Base-by-base conservation (phyloP, 2,797 vertebrate genomes). In the Alfaro cultratus region DNA sequence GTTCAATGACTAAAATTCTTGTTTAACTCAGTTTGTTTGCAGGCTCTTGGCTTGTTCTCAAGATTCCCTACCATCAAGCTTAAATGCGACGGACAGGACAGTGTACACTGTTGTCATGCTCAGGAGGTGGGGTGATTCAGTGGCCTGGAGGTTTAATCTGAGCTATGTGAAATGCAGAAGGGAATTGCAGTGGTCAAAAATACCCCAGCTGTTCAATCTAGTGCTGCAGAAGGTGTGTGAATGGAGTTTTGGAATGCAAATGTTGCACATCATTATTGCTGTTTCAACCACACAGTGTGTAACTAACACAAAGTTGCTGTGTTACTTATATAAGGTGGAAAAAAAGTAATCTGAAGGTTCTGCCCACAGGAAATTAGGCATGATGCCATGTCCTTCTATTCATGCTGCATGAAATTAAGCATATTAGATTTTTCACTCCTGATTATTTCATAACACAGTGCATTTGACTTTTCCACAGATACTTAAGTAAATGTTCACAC, bases 1-100 rank as follows among this genome's bases (percentile, higher is more conserved):
- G n/a, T n/a, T n/a, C n/a, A n/a, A n/a, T 89, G 87, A 75, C 79
- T 86, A 79, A 83, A 87, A 89, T 89, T 90, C 88, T 88, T 88
- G 85, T 79, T 80, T 87, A 87, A 93, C 85, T 75, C 43, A 9
- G 43, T 62, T 31, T 72, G 80, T 83, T 83, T 78, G 29, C 57
- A 18, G 77, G 62, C 51, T 80, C 64, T 53, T 81, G 79, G n/a
- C 82, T 73, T 72, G 57, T 64, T 53, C 71, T 45, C 0, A 2
- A 75, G 31, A 80, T 83, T 80, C 1, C 78, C 51, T 29, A n/a
- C 43, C 8, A 31, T 57, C 83, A 43, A 70, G 73, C 71, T 68
- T 16, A 78, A 83, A 89, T 83, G 82, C 75, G 86, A 77, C 34
- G 34, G 34, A 34, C 74, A 74, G 84, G 87, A 86, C 73, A 29